Percentiles rank a stretch among this genome's conserved stretches.
Evolutionary conservation across 2,888 invertebrate species (phyloP).

Genomic region (Tetragonula carbonaria): DNA sequence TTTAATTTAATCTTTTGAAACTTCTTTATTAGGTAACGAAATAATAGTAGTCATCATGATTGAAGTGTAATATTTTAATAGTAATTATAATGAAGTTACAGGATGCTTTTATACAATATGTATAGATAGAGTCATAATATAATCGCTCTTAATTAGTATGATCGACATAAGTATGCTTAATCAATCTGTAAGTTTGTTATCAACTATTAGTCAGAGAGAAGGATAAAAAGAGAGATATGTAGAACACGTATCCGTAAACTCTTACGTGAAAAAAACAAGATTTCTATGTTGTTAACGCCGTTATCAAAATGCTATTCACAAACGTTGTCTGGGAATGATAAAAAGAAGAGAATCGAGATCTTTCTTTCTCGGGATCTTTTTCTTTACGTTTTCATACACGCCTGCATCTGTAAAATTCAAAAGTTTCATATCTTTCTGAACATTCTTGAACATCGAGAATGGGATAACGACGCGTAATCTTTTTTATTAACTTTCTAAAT

Average conservation of each 20-base stretch:
- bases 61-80: slow-evolving; percentile 81
- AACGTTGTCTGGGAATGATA: slow-evolving; percentile 26
- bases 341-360: slow-evolving; percentile 7
- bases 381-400: background rate
- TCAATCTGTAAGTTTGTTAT: slow-evolving; percentile 78
- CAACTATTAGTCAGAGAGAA: slow-evolving; percentile 72
- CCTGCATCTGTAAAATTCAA: slow-evolving; percentile 8
- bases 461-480: slow-evolving; percentile 26
- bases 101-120: slow-evolving; percentile 83
- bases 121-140: slow-evolving; percentile 82
- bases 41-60: slow-evolving; percentile 20
- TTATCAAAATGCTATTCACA: slow-evolving; percentile 24
- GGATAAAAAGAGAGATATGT: slow-evolving; percentile 63
- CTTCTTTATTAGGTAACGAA: slow-evolving; percentile 7
- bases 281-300: slow-evolving; percentile 21
- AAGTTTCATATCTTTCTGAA: background rate
- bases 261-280: slow-evolving; percentile 58
- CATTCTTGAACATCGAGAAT: slow-evolving; percentile 50
- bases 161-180: slow-evolving; percentile 79
- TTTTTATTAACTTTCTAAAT: slow-evolving; percentile 33
- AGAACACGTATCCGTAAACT: slow-evolving; percentile 63
- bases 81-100: slow-evolving; percentile 83
- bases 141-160: slow-evolving; percentile 77
- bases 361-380: background rate
- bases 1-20: background rate